phyloP scores from a whole-genome alignment of 2,113 vertebrate species.

The Podiceps cristatus region DNA sequence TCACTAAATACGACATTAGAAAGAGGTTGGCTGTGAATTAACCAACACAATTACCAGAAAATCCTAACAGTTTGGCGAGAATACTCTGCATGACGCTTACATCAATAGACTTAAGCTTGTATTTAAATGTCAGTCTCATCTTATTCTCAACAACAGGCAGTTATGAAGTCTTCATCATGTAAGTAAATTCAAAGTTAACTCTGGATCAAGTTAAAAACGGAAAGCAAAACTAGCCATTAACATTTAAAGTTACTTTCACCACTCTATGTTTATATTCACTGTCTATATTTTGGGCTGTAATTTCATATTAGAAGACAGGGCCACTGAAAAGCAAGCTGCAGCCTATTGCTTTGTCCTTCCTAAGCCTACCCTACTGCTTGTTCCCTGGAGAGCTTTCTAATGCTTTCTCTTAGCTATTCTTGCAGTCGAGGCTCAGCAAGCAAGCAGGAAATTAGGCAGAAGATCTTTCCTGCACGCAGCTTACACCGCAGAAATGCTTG shows the following conservation, averaged over 20 bases:
- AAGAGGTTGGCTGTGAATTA: background rate
- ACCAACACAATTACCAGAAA: background rate
- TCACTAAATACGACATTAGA: background rate
- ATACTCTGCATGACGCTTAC: background rate
- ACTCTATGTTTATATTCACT: background rate
- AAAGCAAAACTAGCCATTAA: background rate
- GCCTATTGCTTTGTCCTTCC: background rate
- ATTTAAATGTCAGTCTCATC: background rate
- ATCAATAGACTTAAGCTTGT: background rate
- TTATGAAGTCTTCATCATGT: background rate
- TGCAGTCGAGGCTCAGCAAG: background rate
- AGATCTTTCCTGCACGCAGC: background rate
- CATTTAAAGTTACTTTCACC: background rate
- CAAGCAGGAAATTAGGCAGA: background rate
- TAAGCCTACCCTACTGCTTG: background rate
- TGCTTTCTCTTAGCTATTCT: background rate
- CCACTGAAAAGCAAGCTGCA: background rate
- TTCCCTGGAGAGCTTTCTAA: background rate
- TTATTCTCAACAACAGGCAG: background rate
- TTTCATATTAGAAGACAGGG: background rate
- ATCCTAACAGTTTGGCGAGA: background rate
- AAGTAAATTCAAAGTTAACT: background rate
- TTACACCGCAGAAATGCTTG: fast-evolving
- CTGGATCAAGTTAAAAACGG: background rate
- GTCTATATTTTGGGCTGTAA: background rate